Percentiles rank a stretch among this genome's conserved stretches.
Conservation (phyloP, 2,113 vertebrate species). For the Rallus limicola region DNA sequence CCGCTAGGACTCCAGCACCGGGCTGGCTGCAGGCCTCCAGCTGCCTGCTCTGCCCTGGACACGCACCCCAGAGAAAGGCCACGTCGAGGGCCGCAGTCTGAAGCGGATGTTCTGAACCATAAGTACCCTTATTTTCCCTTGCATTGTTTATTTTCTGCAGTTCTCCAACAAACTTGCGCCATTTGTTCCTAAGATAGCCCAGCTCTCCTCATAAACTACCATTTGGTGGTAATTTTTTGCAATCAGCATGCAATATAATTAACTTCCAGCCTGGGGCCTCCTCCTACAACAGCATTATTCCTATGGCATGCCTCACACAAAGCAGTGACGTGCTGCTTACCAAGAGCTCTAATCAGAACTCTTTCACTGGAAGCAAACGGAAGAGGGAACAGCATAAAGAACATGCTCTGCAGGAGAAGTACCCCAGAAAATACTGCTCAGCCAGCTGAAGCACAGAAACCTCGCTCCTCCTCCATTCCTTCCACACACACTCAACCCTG, state of each 20-base stretch:
- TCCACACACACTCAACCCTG: background rate
- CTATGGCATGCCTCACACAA: background rate
- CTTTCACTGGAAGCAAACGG: background rate
- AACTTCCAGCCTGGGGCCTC: background rate
- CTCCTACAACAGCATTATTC: background rate
- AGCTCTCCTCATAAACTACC: background rate
- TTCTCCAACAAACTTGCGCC: background rate
- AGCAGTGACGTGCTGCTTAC: background rate
- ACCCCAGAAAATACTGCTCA: background rate
- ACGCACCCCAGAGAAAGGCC: background rate
- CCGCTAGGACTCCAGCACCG: background rate
- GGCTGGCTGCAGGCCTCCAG: background rate
- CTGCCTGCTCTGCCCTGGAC: background rate
- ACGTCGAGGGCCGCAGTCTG: fast-evolving
- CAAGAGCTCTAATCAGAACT: background rate
- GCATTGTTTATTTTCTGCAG: background rate
- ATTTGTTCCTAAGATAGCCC: background rate
- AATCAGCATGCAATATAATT: background rate
- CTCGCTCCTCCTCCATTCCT: background rate
- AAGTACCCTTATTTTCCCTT: background rate
- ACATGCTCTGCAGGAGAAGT: background rate
- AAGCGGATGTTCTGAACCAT: background rate
- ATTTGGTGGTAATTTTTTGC: background rate
- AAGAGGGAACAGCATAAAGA: background rate
- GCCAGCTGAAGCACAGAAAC: background rate